Evolutionary conservation across 2,888 invertebrate genomes (phyloP), one percentile per base, ranked within the genome.

Genomic region (Phlogophora meticulosa): DNA sequence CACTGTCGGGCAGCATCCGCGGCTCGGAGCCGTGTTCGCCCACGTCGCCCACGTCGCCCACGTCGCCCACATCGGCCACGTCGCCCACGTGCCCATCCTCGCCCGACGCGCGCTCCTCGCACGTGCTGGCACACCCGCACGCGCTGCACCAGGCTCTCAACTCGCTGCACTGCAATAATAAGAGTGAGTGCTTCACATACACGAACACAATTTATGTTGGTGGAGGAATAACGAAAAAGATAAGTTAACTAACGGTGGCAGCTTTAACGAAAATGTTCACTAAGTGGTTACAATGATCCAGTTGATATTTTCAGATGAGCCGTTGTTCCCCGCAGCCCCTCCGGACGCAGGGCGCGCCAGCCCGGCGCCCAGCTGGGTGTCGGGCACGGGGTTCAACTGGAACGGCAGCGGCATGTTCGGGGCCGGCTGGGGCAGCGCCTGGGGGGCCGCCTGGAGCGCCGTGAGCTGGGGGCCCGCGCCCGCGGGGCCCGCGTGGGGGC

Each of bases 11-110:
- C 60, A 98, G 98, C 91, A 96, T 99, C 77, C 96, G 97, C 80
- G 99, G 98, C 88, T 99, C 98, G 85, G 98, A 99, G 91, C 98
- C 99, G 7, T 98, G 98, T 53, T 98, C 98, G 0, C 99, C 99
- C 0, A 96, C 96, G 28, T 98, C 98, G 0, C 98, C 98, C 69
- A 87, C 86, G 78, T 92, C 91, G 7, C 92, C 93, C 70, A 87
- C 90, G 1, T 98, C 97, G 84, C 98, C 98, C 32, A 97, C 97
- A 0, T 98, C 91, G 7, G 92, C 93, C 70, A 87, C 90, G 1
- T 98, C 97, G 84, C 98, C 98, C 32, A 97, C 97, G 0, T 98
- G 97, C 65, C 85, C 84, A 61, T 80, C 86, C 32, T 15, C 97
- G 40, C 83, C 84, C 96, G n/a, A 97, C 97, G 62, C 98, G 66